Percentiles rank a stretch among this genome's conserved stretches.
These are phyloP conservation scores for Pseudochromis fuscus DNA, from an alignment of 2,797 vertebrate genomes.

Conservation along the genomic window DNA sequence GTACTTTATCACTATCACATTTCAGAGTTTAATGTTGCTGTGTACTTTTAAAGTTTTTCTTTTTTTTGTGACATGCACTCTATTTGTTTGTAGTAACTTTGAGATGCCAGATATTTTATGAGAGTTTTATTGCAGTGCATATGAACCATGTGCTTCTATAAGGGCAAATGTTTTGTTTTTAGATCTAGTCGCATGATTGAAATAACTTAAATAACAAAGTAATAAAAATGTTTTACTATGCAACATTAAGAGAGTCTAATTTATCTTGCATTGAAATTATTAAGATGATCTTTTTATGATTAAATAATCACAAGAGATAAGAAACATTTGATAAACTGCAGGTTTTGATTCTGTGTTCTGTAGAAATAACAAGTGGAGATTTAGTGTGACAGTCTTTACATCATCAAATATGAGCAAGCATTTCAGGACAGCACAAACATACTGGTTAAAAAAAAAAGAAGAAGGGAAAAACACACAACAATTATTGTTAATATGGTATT, in stretches of 20 bases:
- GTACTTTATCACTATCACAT: slow-evolving; percentile 11
- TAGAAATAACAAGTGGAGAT: not conserved
- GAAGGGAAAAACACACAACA: no score
- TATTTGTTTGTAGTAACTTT: slow-evolving; percentile 8
- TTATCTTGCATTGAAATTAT: not conserved
- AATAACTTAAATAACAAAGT: slow-evolving; percentile 27
- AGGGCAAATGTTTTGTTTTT: slow-evolving; percentile 37
- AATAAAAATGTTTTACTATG: slow-evolving; percentile 39
- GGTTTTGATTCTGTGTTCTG: not conserved
- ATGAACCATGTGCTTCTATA: not conserved
- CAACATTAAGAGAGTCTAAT: slow-evolving; percentile 7
- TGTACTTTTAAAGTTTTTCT: not conserved
- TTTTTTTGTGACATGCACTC: slow-evolving; percentile 1
- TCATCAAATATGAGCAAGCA: no score
- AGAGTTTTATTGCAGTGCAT: slow-evolving; percentile 4
- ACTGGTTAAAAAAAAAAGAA: no score
- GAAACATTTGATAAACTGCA: not conserved
- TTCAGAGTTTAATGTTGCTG: not conserved
- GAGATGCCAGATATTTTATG: slow-evolving; percentile 13
- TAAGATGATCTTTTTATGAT: not conserved
- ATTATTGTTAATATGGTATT: no score
- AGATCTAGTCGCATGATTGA: slow-evolving; percentile 29
- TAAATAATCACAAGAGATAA: not conserved
- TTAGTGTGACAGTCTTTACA: no score
- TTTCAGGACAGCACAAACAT: no score